These are phyloP conservation scores for Lagopus muta DNA, from an alignment of 2,113 vertebrate genomes.

Conservation along the genomic window DNA sequence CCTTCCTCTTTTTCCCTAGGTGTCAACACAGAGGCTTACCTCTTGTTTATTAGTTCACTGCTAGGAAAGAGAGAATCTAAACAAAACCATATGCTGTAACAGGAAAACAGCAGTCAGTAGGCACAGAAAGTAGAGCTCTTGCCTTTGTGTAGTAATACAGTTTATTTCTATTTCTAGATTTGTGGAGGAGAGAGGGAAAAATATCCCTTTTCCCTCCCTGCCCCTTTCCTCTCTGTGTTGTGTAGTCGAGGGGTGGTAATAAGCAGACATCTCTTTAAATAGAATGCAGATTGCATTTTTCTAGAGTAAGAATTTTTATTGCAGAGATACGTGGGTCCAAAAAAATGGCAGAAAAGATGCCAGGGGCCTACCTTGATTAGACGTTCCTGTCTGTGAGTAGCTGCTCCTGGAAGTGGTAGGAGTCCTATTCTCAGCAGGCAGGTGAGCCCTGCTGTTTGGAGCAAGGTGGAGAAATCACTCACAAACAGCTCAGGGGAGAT, in stretches of 20 bases:
- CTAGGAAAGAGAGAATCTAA: conserved; percentile 19
- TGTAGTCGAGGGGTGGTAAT: neutral
- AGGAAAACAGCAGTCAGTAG: neutral
- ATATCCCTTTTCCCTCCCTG: accelerated
- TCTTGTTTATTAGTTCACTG: conserved; percentile 29
- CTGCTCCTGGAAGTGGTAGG: neutral
- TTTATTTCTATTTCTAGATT: neutral
- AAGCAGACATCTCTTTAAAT: neutral
- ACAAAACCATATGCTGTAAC: conserved; percentile 7
- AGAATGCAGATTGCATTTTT: neutral
- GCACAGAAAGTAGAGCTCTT: neutral
- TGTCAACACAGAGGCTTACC: conserved; percentile 17
- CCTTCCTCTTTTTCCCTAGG: neutral
- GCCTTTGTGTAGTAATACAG: accelerated
- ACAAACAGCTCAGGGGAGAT: neutral
- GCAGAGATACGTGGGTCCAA: neutral
- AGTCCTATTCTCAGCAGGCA: accelerated
- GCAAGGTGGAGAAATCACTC: neutral
- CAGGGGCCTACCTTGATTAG: accelerated
- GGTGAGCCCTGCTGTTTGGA: neutral
- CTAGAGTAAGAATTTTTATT: neutral
- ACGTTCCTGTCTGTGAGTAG: neutral
- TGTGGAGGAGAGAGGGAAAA: neutral
- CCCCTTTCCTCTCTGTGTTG: accelerated
- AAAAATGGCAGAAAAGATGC: neutral